These are phyloP conservation scores for Diadegma fenestrale DNA, from an alignment of 2,888 invertebrate species.

Conservation along the genomic window DNA sequence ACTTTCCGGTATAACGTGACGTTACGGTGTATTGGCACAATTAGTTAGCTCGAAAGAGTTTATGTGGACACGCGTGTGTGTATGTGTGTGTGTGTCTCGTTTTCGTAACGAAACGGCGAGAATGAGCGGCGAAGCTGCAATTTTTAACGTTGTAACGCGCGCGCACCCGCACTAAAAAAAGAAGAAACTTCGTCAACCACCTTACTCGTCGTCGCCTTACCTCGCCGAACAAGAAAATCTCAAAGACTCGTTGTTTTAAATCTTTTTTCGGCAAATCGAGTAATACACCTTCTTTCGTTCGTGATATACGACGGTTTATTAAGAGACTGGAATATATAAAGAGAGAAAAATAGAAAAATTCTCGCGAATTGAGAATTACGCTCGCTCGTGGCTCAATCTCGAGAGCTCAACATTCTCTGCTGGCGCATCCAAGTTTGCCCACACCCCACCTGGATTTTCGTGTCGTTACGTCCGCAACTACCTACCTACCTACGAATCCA, in stretches of 20 bases:
- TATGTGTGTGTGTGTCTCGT: slow-evolving; percentile 11
- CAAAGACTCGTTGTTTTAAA: slow-evolving; percentile 11
- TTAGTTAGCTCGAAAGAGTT: neutral
- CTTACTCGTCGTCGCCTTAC: slow-evolving; percentile 51
- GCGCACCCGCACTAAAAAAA: slow-evolving; percentile 35
- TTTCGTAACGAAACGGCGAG: slow-evolving; percentile 38
- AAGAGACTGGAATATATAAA: slow-evolving; percentile 5
- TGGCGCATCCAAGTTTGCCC: slow-evolving; percentile 47
- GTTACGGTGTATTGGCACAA: slow-evolving; percentile 19
- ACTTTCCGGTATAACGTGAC: slow-evolving; percentile 17
- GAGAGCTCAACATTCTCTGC: slow-evolving; percentile 36
- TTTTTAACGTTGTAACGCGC: slow-evolving; percentile 54
- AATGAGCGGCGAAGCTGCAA: slow-evolving; percentile 53
- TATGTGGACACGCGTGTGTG: slow-evolving; percentile 9
- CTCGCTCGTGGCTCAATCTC: slow-evolving; percentile 24
- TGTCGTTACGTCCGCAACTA: slow-evolving; percentile 59
- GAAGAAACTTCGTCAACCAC: slow-evolving; percentile 52
- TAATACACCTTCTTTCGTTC: neutral
- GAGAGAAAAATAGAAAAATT: slow-evolving; percentile 17
- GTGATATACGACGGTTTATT: slow-evolving; percentile 4
- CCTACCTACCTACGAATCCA: slow-evolving; percentile 55
- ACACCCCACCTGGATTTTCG: slow-evolving; percentile 46
- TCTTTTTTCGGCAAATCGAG: slow-evolving; percentile 16
- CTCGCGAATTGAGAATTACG: slow-evolving; percentile 40
- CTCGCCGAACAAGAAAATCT: slow-evolving; percentile 27